Percentiles rank a stretch among this genome's conserved stretches.
phyloP scores from a whole-genome alignment of 2,888 invertebrate genomes.

The Cyrtodaria siliqua region DNA sequence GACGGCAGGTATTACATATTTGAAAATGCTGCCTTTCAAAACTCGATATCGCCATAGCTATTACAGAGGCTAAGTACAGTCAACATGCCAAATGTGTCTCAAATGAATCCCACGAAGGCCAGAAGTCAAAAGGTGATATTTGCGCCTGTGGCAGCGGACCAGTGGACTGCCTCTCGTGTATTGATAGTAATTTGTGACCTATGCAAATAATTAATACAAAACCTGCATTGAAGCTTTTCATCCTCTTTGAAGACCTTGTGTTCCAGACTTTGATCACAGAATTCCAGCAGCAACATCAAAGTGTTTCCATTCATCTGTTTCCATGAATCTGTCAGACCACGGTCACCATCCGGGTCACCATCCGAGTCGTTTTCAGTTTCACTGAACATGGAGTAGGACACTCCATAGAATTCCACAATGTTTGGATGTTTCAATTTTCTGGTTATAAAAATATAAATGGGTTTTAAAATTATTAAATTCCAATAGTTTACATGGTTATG shows the following conservation, averaged over 20 bases:
- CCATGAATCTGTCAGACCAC: not conserved
- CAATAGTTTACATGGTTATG: too few relatives aligned
- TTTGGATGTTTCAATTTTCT: conserved; percentile 76
- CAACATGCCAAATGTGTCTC: too few relatives aligned
- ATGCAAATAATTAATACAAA: too few relatives aligned
- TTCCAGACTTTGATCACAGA: conserved; percentile 57
- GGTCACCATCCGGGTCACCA: not conserved
- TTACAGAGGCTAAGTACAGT: too few relatives aligned
- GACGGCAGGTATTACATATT: too few relatives aligned
- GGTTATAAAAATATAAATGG: conserved; percentile 11
- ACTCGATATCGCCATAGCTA: too few relatives aligned
- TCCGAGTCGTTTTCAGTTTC: not conserved
- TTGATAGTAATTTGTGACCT: too few relatives aligned
- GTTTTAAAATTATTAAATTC: not conserved
- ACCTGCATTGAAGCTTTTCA: conserved; percentile 38
- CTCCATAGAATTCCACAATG: conserved; percentile 76
- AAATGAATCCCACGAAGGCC: too few relatives aligned
- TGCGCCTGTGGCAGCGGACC: too few relatives aligned
- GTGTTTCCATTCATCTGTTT: conserved; percentile 2
- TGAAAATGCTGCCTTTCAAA: too few relatives aligned
- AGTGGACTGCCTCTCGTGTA: too few relatives aligned
- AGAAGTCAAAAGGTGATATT: too few relatives aligned
- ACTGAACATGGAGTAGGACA: conserved; percentile 55
- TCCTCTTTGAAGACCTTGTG: conserved; percentile 36
- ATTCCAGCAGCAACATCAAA: conserved; percentile 57